Evolutionary conservation across 2,797 vertebrate genomes (phyloP).

Genomic region (Chelon auratus): DNA sequence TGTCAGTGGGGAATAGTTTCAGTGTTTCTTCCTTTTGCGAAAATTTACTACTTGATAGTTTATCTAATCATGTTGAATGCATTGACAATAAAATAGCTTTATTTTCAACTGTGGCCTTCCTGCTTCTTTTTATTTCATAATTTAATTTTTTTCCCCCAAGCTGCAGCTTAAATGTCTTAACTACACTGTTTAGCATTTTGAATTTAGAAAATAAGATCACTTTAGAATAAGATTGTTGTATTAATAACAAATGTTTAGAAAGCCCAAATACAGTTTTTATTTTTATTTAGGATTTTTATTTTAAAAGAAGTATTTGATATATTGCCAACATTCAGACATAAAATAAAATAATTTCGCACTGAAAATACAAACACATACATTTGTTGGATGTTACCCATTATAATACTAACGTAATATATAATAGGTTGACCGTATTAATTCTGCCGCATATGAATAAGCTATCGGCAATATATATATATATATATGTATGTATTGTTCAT

Average conservation of each 20-base stretch:
- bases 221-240: background rate
- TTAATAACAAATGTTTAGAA: background rate
- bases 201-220: background rate
- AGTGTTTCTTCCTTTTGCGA: slow-evolving; percentile 90
- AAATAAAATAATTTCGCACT: background rate
- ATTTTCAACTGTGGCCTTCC: slow-evolving; percentile 91
- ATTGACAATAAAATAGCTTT: slow-evolving; percentile 99
- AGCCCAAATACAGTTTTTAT: background rate
- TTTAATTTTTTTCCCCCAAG: background rate
- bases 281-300: too few relatives aligned
- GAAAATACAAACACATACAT: background rate
- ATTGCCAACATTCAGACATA: background rate
- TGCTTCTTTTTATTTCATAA: slow-evolving; percentile 5
- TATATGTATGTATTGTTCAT: too few relatives aligned
- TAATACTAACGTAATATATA: too few relatives aligned
- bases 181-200: too few relatives aligned
- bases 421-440: too few relatives aligned
- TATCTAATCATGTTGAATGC: slow-evolving; percentile 99
- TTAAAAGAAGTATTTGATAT: too few relatives aligned
- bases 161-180: too few relatives aligned
- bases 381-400: too few relatives aligned
- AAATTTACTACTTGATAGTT: slow-evolving; percentile 99
- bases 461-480: too few relatives aligned
- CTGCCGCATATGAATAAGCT: too few relatives aligned
- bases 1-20: slow-evolving; percentile 95